These are phyloP conservation scores for Papilio polytes DNA, from an alignment of 1,140 invertebrate genomes.

Conservation along the genomic window DNA sequence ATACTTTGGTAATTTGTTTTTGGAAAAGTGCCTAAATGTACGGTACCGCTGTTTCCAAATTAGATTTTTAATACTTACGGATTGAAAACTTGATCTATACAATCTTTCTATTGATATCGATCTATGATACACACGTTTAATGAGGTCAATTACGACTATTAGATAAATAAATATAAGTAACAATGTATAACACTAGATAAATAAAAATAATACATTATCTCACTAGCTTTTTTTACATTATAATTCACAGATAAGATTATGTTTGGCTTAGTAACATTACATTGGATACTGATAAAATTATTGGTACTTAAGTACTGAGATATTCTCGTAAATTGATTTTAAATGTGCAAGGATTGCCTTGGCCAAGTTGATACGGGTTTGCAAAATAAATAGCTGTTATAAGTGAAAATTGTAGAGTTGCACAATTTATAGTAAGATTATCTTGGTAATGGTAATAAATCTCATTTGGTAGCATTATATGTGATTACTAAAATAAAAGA, in stretches of 20 bases:
- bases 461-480: too few species aligned
- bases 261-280: not conserved
- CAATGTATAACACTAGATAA: constrained; percentile 7
- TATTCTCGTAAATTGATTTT: constrained; percentile 24
- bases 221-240: not conserved
- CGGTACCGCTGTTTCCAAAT: too few species aligned
- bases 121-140: not conserved
- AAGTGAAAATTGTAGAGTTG: not conserved
- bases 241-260: not conserved
- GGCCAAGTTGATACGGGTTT: constrained; percentile 39
- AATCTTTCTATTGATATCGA: not conserved
- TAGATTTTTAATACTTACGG: too few species aligned
- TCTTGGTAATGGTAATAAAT: not conserved
- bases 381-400: constrained; percentile 10
- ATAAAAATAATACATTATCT: constrained; percentile 13
- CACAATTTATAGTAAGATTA: not conserved
- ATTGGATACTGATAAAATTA: constrained; percentile 2
- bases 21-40: too few species aligned
- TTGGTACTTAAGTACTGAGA: constrained; percentile 4
- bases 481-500: too few species aligned
- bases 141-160: constrained; percentile 25
- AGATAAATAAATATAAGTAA: constrained; percentile 33
- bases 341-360: constrained; percentile 31
- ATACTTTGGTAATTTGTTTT: too few species aligned
- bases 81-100: not conserved